Evolutionary conservation across 2,888 invertebrate genomes (phyloP).

Genomic region (Hydriomena furcata): DNA sequence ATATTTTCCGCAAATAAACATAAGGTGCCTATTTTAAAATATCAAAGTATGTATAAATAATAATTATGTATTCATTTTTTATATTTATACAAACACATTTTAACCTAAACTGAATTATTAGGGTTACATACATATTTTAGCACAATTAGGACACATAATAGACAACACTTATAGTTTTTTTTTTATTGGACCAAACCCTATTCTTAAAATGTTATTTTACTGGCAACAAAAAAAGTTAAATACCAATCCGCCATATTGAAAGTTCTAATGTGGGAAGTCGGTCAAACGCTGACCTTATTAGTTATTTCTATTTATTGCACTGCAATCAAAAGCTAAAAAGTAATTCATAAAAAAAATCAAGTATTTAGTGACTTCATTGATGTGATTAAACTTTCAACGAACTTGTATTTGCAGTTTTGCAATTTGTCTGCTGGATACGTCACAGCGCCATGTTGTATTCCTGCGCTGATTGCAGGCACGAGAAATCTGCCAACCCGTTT

Average conservation of each 20-base stretch:
- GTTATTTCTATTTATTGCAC: constrained; percentile 60
- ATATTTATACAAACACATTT: no score
- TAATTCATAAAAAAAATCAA: constrained; percentile 56
- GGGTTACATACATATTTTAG: no score
- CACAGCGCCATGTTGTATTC: constrained; percentile 84
- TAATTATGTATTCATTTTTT: no score
- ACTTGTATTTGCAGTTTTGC: constrained; percentile 66
- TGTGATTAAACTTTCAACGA: constrained; percentile 47
- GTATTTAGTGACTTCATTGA: constrained; percentile 56
- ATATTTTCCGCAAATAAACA: no score
- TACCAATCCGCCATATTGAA: constrained; percentile 78
- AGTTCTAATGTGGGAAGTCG: constrained; percentile 75
- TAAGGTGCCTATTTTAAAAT: no score
- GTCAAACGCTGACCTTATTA: constrained; percentile 79
- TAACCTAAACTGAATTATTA: no score
- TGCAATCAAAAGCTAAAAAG: constrained; percentile 54
- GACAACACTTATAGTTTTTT: no score
- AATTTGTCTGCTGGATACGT: constrained; percentile 79
- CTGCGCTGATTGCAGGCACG: constrained; percentile 84
- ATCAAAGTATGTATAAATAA: no score
- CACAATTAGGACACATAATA: no score
- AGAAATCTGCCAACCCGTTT: constrained; percentile 83
- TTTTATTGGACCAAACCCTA: constrained; percentile 4
- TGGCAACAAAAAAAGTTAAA: constrained; percentile 68
- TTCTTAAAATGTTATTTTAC: constrained; percentile 8